phyloP scores from a whole-genome alignment of 2,888 invertebrate species.

The Incurvaria masculella region DNA sequence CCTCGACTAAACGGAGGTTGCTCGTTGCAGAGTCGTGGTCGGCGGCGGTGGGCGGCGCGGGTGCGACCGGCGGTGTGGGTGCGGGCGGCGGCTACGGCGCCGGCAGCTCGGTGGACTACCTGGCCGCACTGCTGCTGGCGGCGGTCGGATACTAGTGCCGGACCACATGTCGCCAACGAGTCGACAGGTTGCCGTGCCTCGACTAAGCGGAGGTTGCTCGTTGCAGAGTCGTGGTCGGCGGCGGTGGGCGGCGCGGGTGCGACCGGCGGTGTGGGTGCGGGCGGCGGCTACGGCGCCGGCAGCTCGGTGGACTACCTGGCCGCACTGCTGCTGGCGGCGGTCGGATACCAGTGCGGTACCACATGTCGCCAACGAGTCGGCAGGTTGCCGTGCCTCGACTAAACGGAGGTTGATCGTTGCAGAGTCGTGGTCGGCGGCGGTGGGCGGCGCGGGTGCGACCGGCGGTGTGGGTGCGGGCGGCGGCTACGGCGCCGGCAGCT shows the following conservation, averaged over 20 bases:
- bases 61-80: conserved; percentile 31
- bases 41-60: conserved; percentile 18
- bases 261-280: conserved; percentile 27
- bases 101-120: conserved; percentile 53
- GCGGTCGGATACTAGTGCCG: conserved; percentile 70
- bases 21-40: conserved; percentile 45
- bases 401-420: too few relatives aligned
- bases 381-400: too few relatives aligned
- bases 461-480: conserved; percentile 36
- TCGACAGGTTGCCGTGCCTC: too few relatives aligned
- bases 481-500: conserved; percentile 25
- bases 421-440: too few relatives aligned
- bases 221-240: conserved; percentile 42
- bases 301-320: conserved; percentile 57
- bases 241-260: conserved; percentile 20
- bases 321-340: conserved; percentile 56
- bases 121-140: conserved; percentile 55
- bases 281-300: conserved; percentile 33
- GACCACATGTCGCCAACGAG: conserved; percentile 69
- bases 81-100: conserved; percentile 31
- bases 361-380: conserved; percentile 70
- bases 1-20: too few relatives aligned
- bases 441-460: conserved; percentile 45
- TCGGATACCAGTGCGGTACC: conserved; percentile 69
- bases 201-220: too few relatives aligned